Evolutionary conservation across 2,888 invertebrate genomes (phyloP), one percentile per base, ranked within the genome.

Genomic region (Cyrtodaria siliqua): DNA sequence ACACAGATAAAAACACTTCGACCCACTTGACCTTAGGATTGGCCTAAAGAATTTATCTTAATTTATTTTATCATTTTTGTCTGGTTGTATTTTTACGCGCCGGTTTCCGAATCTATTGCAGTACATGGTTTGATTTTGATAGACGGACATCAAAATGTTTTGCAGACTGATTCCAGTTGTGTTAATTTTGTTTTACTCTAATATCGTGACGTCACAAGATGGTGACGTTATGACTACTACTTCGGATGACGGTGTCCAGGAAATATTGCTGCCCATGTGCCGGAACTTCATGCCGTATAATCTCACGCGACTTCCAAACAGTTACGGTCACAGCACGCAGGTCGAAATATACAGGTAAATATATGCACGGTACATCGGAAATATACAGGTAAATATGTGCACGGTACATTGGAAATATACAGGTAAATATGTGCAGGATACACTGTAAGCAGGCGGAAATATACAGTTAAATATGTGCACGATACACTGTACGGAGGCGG

Each of bases 261-360:
- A 84, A 29, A 79, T 87, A 2, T 57, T 84, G 64, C 76, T 89
- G 6, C 89, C 90, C 9, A 89, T 90, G 90, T 90, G 90, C 55
- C 73, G 80, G 26, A 85, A 86, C 2, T 77, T 88, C 24, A 72
- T 89, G 1, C 79, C 73, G 8, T 90, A 90, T 64, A 85, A 79
- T 24, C 47, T 69, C 26, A 89, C 90, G 3, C 81, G 73, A 47
- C 77, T 90, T n/a, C 89, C 89, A 4, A 89, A 89, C 70, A 59
- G 61, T 14, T 83, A 84, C 47, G 83, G 85, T 29, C 88, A 89
- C 72, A 74, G 53, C 18, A 83, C 85, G 1, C 89, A 89, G 62
- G 57, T 67, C 0, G 79, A 86, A 18, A 84, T 86, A 0, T 86
- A 86, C 74, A 78, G 83, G 84, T 84, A 49, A 16, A 49, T 44